These are phyloP conservation scores for Galago senegalensis DNA, from an alignment of 2,797 vertebrate species.

Conservation along the genomic window DNA sequence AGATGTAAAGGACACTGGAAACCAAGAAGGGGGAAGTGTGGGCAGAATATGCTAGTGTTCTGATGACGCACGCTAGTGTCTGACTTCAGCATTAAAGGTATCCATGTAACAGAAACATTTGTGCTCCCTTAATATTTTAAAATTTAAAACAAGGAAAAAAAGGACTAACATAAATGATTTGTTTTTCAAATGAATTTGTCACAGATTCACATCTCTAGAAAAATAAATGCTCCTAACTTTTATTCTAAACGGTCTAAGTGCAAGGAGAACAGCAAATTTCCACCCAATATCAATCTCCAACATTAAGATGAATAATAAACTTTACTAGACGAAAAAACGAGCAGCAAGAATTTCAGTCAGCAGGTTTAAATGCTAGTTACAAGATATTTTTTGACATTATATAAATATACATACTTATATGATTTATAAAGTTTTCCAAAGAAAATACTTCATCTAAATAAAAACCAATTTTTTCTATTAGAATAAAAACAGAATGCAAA, in stretches of 20 bases:
- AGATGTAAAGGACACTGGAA: too few species aligned
- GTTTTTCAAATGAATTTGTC: slow-evolving; percentile 1
- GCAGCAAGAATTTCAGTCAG: slow-evolving; percentile 22
- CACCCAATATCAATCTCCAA: background rate
- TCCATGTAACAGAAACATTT: too few species aligned
- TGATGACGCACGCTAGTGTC: too few species aligned
- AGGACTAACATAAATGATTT: background rate
- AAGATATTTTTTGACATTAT: background rate
- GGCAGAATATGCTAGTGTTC: too few species aligned
- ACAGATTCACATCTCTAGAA: background rate
- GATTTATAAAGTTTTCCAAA: slow-evolving; percentile 25
- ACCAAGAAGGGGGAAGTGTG: too few species aligned
- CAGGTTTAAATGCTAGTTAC: slow-evolving; percentile 32
- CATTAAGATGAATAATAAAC: slow-evolving; percentile 13
- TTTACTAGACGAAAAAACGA: slow-evolving; percentile 41
- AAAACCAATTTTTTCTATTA: slow-evolving; percentile 23
- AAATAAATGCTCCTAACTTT: slow-evolving; percentile 11
- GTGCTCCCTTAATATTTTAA: too few species aligned
- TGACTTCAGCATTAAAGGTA: too few species aligned
- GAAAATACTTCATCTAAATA: background rate
- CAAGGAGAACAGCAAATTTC: slow-evolving; percentile 31
- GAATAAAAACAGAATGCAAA: slow-evolving; percentile 42
- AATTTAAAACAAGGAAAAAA: background rate
- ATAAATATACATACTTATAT: background rate
- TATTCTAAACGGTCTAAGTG: background rate